Base-by-base conservation (phyloP, 2,113 vertebrate genomes). In the Albula glossodonta region DNA sequence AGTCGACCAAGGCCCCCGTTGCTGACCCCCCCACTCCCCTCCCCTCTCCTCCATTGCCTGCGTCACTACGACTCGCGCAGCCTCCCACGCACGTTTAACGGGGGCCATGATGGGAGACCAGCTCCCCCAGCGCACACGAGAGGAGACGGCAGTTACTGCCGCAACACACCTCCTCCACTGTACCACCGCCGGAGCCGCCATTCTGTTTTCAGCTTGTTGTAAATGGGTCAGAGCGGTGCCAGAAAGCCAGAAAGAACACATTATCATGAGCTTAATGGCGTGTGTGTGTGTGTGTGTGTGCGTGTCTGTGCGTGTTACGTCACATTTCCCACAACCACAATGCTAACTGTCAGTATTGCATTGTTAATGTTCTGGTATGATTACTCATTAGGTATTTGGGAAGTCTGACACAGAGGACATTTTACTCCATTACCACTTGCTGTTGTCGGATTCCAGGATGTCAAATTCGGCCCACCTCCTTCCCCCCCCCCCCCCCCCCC, bases 1-100 rank as follows among this genome's bases (percentile, higher is more conserved):
- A 83, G 82, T 85, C 87, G 85, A 86, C 88, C 82, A 86, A 83
- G 86, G 89, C 88, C 85, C 81, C n/a, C 66, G 31, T 41, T 41
- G 31, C 31, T 41, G 31, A 41, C 66, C 66, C 22, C n/a, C n/a
- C 22, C 70, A 7, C n/a, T n/a, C 4, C 9, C 70, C 3, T 31
- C 70, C n/a, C 70, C 22, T 7, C 63, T n/a, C 19, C 63, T 17
- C 13, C 17, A 2, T n/a, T 1, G 2, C 70, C 70, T 10, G 70
- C 63, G n/a, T 70, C 19, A 70, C 63, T n/a, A 22, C n/a, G 63
- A 70, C 63, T n/a, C 13, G 22, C 63, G 8, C 63, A 22, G 11
- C 4, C 53, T 7, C 63, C 5, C 63, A 8, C 63, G 63, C 70
- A 31, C 70, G 22, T 19, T 66, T 12, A 7, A 56, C 70, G 3